These are phyloP conservation scores for Onychostruthus taczanowskii DNA, from an alignment of 2,113 vertebrate species.

Conservation along the genomic window DNA sequence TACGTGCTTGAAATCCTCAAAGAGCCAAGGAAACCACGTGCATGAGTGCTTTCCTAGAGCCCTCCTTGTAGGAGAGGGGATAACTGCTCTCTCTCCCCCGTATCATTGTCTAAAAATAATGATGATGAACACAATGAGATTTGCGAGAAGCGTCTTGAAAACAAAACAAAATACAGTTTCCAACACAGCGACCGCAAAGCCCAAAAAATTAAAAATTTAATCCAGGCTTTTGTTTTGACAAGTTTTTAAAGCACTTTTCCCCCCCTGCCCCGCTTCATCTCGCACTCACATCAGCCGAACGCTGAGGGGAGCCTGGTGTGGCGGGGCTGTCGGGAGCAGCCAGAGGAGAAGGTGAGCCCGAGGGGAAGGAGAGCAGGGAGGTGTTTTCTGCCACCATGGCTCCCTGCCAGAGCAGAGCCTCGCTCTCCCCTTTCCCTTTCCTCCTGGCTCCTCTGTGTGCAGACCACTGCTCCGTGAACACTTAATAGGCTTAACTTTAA, in stretches of 20 bases:
- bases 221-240: not conserved
- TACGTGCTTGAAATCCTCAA: not conserved
- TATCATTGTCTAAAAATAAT: not conserved
- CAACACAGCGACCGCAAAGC: too few relatives aligned
- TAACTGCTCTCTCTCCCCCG: not conserved
- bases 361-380: not conserved
- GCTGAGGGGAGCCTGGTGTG: not conserved
- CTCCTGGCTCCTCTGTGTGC: not conserved
- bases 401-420: accelerated
- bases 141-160: not conserved
- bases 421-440: not conserved
- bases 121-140: not conserved
- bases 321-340: accelerated
- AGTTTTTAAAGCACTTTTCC: not conserved
- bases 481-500: not conserved
- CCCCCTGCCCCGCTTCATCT: accelerated
- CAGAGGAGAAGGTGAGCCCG: not conserved
- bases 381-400: not conserved
- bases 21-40: not conserved
- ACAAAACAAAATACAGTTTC: not conserved
- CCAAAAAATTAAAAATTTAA: not conserved
- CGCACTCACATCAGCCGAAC: accelerated
- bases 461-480: not conserved
- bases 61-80: not conserved
- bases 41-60: not conserved